phyloP scores from a whole-genome alignment of 2,113 vertebrate genomes.

The Lepus timidus region DNA sequence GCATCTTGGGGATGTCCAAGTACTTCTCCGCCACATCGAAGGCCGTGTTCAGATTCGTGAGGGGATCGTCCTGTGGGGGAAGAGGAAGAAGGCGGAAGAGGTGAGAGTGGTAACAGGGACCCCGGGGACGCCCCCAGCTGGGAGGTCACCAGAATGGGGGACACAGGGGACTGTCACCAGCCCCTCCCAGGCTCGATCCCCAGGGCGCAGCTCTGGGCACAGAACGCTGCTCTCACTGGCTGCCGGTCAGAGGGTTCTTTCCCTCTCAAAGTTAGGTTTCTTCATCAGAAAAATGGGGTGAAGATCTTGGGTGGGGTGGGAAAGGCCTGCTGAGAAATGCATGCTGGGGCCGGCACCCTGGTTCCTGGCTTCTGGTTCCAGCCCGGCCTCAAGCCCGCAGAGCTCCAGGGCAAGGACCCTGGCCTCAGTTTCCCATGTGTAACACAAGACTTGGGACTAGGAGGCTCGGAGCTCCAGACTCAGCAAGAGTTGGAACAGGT shows the following conservation, averaged over 20 bases:
- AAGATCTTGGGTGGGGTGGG: not conserved
- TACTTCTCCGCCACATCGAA: conserved; percentile 96
- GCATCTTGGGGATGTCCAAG: conserved; percentile 96
- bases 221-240: not conserved
- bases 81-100: not conserved
- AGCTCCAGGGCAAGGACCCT: too few species aligned
- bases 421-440: not conserved
- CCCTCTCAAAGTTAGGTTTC: not conserved
- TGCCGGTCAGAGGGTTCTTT: not conserved
- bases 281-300: not conserved
- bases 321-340: not conserved
- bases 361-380: not conserved
- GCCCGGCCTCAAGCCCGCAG: not conserved
- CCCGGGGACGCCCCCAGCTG: not conserved
- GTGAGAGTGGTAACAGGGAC: not conserved
- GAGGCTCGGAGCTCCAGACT: not conserved
- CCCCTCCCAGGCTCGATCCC: not conserved
- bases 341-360: rapidly evolving
- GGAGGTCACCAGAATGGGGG: not conserved
- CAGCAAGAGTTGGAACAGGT: not conserved
- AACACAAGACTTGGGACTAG: not conserved
- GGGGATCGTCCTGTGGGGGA: conserved; percentile 91
- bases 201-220: not conserved
- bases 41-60: conserved; percentile 95
- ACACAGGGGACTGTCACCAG: too few species aligned